These are phyloP conservation scores for Microtus pennsylvanicus DNA, from an alignment of 2,113 vertebrate genomes.

Conservation along the genomic window DNA sequence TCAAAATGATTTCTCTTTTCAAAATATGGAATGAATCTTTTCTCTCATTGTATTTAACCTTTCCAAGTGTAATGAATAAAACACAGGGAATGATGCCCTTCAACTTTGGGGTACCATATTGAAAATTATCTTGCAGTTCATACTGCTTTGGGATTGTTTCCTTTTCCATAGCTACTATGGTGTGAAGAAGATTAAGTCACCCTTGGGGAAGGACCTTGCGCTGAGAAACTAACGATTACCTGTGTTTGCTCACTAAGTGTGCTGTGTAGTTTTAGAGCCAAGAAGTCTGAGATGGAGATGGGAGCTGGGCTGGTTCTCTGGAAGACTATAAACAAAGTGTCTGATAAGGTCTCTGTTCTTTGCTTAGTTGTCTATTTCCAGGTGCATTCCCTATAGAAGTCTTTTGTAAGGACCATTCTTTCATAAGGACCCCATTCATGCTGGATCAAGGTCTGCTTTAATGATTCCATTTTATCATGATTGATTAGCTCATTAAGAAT, in stretches of 20 bases:
- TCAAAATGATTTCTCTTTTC: neutral
- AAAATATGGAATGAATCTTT: neutral
- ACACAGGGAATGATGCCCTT: neutral
- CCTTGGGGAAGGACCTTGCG: neutral
- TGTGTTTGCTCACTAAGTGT: neutral
- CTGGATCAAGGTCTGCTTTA: neutral
- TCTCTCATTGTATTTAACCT: neutral
- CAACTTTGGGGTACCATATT: neutral
- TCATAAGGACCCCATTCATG: neutral
- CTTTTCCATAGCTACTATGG: neutral
- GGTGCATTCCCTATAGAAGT: neutral
- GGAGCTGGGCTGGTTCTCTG: neutral
- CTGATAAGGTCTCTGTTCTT: neutral
- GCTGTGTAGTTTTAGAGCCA: neutral
- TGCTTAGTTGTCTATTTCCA: neutral
- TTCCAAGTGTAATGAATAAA: slow-evolving; percentile 10
- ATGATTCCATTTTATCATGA: neutral
- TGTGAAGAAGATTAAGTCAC: neutral
- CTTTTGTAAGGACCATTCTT: neutral
- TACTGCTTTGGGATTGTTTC: neutral
- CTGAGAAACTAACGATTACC: neutral
- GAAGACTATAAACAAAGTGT: neutral
- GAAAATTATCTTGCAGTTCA: neutral
- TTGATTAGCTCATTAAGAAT: neutral
- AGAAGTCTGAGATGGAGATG: neutral